phyloP scores from a whole-genome alignment of 2,797 vertebrate species.

The Rhynchonycteris naso region DNA sequence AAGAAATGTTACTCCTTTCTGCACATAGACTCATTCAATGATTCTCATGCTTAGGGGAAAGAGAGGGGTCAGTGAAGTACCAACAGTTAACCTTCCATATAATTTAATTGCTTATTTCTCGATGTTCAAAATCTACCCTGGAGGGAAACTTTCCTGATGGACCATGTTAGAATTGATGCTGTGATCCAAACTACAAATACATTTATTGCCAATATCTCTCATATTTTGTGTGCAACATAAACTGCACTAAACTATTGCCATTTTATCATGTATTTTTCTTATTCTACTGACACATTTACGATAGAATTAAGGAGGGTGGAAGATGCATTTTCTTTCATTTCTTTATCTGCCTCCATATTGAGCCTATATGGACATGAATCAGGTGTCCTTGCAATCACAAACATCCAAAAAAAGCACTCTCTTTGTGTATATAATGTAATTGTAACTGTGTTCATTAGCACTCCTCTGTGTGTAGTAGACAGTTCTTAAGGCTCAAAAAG shows the following conservation, averaged over 20 bases:
- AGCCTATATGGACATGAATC: not conserved
- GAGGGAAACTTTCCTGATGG: not conserved
- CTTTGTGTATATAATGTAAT: not conserved
- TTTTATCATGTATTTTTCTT: not conserved
- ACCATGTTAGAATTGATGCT: not conserved
- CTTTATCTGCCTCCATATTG: not conserved
- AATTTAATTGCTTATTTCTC: conserved; percentile 51
- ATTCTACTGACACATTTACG: not conserved
- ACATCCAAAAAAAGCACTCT: not conserved
- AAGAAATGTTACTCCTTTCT: not conserved
- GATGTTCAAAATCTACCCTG: conserved; percentile 22
- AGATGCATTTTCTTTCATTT: not conserved
- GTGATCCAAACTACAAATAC: not conserved
- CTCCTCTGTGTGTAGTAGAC: not conserved
- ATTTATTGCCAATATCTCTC: not conserved
- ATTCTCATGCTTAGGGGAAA: not conserved
- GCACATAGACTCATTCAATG: not conserved
- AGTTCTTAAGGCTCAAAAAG: not conserved
- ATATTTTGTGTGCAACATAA: not conserved
- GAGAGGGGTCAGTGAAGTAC: not conserved
- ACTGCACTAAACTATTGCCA: not conserved
- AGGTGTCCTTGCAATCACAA: not conserved
- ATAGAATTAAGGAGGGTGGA: not conserved
- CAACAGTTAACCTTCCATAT: not conserved
- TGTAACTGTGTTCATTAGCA: not conserved